phyloP scores from a whole-genome alignment of 2,797 vertebrate genomes.

The Hoplostethus mediterraneus region DNA sequence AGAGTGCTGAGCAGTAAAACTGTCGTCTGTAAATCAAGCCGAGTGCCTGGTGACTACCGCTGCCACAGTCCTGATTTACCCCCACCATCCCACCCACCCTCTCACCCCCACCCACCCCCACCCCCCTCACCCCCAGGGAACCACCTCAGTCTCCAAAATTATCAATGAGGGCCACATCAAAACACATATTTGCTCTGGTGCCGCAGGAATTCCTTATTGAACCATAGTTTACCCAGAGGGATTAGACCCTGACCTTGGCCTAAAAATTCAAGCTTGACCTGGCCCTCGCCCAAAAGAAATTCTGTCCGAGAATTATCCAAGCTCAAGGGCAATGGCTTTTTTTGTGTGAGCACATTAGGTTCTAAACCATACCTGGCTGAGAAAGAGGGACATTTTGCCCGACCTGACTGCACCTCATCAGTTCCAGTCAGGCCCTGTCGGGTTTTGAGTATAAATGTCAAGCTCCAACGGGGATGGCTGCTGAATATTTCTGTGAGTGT shows the following conservation, averaged over 20 bases:
- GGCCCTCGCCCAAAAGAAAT: slow-evolving; percentile 13
- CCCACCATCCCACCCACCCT: no score
- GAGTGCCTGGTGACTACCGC: slow-evolving; percentile 59
- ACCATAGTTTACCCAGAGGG: slow-evolving; percentile 24
- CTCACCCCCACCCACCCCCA: slow-evolving; percentile 12
- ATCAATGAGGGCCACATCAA: slow-evolving; percentile 34
- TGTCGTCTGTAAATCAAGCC: slow-evolving; percentile 60
- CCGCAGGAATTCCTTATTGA: slow-evolving; percentile 45
- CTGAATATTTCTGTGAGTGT: slow-evolving; percentile 39
- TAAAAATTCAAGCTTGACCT: neutral
- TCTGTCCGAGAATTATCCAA: slow-evolving; percentile 9
- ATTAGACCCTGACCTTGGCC: slow-evolving; percentile 25
- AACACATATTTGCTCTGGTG: slow-evolving; percentile 37
- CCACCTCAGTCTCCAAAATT: slow-evolving; percentile 7
- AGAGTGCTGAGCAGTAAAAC: slow-evolving; percentile 58
- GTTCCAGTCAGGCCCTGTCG: slow-evolving; percentile 60
- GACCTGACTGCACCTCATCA: slow-evolving; percentile 42
- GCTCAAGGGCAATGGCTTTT: slow-evolving; percentile 20
- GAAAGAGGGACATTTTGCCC: slow-evolving; percentile 33
- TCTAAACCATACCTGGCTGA: slow-evolving; percentile 17
- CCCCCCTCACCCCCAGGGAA: no score
- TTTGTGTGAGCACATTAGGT: neutral
- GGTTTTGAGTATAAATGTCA: slow-evolving; percentile 39
- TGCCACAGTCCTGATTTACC: slow-evolving; percentile 59
- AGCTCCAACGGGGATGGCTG: slow-evolving; percentile 43